Conservation (phyloP, 1,140 invertebrate species). For the Aphelenchoides fujianensis region DNA sequence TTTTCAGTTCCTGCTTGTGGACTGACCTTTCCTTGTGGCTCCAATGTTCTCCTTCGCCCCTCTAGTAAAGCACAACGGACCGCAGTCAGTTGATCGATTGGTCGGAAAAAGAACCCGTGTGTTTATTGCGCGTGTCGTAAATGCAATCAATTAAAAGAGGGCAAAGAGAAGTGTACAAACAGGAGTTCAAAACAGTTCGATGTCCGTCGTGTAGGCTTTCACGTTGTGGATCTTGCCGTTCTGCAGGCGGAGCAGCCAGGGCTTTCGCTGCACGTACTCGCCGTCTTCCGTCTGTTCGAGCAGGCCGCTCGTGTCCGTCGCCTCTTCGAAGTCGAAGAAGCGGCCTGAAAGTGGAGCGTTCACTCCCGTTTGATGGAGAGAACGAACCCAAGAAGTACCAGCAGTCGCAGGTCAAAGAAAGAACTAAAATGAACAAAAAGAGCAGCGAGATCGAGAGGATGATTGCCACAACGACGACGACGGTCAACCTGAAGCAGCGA, state of each 20-base stretch:
- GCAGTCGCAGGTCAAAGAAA: conserved; percentile 15
- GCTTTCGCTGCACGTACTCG: neutral
- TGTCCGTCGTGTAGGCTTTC: conserved; percentile 6
- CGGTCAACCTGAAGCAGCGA: too few species aligned
- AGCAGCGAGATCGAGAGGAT: neutral
- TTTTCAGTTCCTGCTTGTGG: too few species aligned
- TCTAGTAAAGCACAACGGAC: too few species aligned
- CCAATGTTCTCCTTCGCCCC: too few species aligned
- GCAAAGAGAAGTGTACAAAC: too few species aligned
- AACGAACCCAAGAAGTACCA: conserved; percentile 11
- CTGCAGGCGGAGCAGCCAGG: conserved; percentile 11
- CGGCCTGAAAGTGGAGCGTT: conserved; percentile 3
- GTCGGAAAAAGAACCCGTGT: too few species aligned
- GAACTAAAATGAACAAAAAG: conserved; percentile 20
- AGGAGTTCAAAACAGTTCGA: conserved; percentile 12
- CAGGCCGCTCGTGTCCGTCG: conserved; percentile 8
- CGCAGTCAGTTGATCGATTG: too few species aligned
- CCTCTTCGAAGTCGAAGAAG: conserved; percentile 18
- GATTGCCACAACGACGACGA: conserved; percentile 12
- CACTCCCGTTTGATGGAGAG: too few species aligned
- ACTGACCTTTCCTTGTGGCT: too few species aligned
- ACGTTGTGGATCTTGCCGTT: conserved; percentile 17
- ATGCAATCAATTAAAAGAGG: too few species aligned
- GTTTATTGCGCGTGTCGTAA: too few species aligned
- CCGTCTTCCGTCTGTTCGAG: neutral